Evolutionary conservation across 2,797 vertebrate species (phyloP), one percentile per base, ranked within the genome.

Genomic region (Hipposideros larvatus): DNA sequence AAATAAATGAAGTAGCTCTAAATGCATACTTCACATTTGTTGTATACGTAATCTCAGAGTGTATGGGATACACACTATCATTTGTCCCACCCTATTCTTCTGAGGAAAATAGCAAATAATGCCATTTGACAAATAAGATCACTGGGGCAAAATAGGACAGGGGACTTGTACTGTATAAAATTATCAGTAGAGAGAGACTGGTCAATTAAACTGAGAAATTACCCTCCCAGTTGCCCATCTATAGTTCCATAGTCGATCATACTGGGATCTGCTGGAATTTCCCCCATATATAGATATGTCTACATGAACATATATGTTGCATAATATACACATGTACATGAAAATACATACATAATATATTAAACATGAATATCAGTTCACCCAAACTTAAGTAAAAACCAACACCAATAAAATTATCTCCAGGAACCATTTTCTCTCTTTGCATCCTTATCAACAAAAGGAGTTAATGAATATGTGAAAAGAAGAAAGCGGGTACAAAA

Each of bases 21-120:
- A 91, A 82, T 63, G 22, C 2, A 57, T 43, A 78, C 41, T 83
- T 94, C 78, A 22, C 43, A 65, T 66, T 96, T 79, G 65, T 86
- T 78, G 90, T 43, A n/a, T 53, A 46, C 43, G 9, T 34, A 28
- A 13, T 88, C 51, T 87, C 70, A 68, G 90, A 59, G 19, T 83
- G 1, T 55, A 5, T 26, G 37, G 37, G 21, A 78, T 24, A 34
- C 14, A 91, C 1, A 34, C 1, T 37, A 18, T 80, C 46, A 63
- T 43, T 61, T 59, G 80, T 21, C 19, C 75, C n/a, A 70, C 6
- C 80, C 51, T 34, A 51, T 70, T 90, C 34, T 84, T 75, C 87
- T 63, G 22, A 92, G 10, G 55, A 55, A 90, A 65, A 66, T 0
- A 80, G 75, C 5, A 80, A 94, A 85, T 10, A 37, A 65, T 92